Conservation (phyloP, 2,888 invertebrate species). For the Agonopterix heracliana region DNA sequence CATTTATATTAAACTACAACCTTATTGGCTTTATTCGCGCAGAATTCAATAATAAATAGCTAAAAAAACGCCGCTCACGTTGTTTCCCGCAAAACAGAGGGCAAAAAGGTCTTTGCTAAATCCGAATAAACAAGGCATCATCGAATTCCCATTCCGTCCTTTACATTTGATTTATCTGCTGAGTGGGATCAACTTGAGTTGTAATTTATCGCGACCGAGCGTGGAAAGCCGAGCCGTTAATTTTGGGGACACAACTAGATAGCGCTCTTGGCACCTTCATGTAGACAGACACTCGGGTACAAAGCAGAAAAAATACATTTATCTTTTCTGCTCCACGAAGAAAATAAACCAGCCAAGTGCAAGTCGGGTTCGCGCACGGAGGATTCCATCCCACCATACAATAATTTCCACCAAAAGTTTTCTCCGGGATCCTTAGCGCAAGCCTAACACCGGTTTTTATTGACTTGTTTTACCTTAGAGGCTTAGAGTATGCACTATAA, state of each 20-base stretch:
- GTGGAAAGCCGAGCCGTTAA: slow-evolving; percentile 47
- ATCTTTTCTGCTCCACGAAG: background rate
- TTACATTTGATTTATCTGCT: slow-evolving; percentile 65
- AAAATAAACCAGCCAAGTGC: too few relatives aligned
- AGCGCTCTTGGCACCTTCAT: slow-evolving; percentile 43
- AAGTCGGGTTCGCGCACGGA: too few relatives aligned
- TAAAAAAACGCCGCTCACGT: slow-evolving; percentile 33
- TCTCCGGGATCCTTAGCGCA: too few relatives aligned
- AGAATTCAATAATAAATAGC: slow-evolving; percentile 27
- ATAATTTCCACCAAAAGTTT: too few relatives aligned
- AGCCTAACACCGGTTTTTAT: too few relatives aligned
- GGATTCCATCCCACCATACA: too few relatives aligned
- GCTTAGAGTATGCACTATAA: too few relatives aligned
- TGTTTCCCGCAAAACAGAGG: slow-evolving; percentile 34
- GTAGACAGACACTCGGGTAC: background rate
- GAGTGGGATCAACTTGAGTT: slow-evolving; percentile 53
- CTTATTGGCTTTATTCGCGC: slow-evolving; percentile 11
- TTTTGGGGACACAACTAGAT: slow-evolving; percentile 49
- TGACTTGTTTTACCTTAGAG: too few relatives aligned
- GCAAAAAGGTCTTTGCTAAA: slow-evolving; percentile 27
- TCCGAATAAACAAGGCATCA: slow-evolving; percentile 41
- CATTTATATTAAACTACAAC: background rate
- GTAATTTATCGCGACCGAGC: slow-evolving; percentile 55
- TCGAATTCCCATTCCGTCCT: slow-evolving; percentile 54
- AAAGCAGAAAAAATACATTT: slow-evolving; percentile 5